Base-by-base conservation (phyloP, 2,113 vertebrate species). In the Clinocottus analis region DNA sequence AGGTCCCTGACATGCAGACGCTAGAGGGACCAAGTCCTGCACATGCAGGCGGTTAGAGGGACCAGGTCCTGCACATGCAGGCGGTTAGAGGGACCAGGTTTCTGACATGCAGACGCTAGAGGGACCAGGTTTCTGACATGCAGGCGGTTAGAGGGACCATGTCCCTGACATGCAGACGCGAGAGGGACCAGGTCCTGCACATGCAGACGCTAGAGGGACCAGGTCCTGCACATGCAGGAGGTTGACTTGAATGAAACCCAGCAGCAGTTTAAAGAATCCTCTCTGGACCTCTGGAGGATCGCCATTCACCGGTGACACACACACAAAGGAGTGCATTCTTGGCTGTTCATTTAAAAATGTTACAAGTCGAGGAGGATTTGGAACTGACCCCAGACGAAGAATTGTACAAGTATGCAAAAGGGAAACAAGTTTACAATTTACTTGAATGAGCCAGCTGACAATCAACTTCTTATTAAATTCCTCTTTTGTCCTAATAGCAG, bases 221-320 rank as follows among this genome's bases (percentile, higher is more conserved):
- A n/a, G n/a, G n/a, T n/a, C n/a, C n/a, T n/a, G n/a, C n/a, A 56
- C 37, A 37, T 41, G 19, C 5, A 63, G 29, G 21, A 16, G 25
- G 11, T 29, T 58, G 7, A n/a, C 9, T 66, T 74, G 16, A 41
- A 58, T 21, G 3, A 51, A 59, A 51, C 43, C 43, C 7, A 43
- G 4, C 41, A 43, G 41, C 12, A 14, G n/a, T n/a, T n/a, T n/a
- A n/a, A n/a, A n/a, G 13, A 14, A 43, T 3, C 41, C 41, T 43
- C 12, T 43, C 13, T 43, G 41, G 13, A 16, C 13, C 3, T 14
- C 41, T 43, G 4, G 47, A 51, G 49, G 55, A 13, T 8, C 13
- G 5, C 72, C 74, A 72, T 21, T 49, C 75, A 63, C 85, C 84
- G 82, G 73, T 84, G 85, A 79, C 5, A 51, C 62, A 53, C 61